Base-by-base conservation (phyloP, 1,140 invertebrate genomes). In the Brachionus angularis region DNA sequence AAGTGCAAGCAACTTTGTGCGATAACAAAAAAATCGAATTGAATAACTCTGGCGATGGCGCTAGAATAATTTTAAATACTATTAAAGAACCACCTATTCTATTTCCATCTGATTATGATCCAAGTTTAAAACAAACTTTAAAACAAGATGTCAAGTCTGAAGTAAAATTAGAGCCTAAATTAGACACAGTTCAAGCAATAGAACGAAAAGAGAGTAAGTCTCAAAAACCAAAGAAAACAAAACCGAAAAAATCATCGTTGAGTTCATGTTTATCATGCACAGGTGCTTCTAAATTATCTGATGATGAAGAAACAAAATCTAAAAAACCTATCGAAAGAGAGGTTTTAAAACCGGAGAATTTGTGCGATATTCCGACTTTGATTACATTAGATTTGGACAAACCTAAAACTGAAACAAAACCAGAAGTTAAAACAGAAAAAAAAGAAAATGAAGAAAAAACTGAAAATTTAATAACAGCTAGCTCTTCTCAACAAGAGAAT, bases 251-350 rank as follows among this genome's bases (percentile, higher is more conserved):
- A 31, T 67, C 62, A 31, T 47, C 42, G 8, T 33, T 67, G 14
- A 31, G 39, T 34, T 46, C 62, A 34, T 67, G 62, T 25, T 67
- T 46, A 21, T 34, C 62, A 23, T 67, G 62, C 62, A 33, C 62
- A 34, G 42, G 42, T 29, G 62, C 25, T 33, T 29, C 21, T 47
- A 67, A 67, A 67, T 67, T 50, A 50, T 46, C 42, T 34, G 42
- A 47, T 46, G 62, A 67, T 31, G 42, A 47, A 33, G 34, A 33
- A 34, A 67, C 31, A 47, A 31, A 44, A 50, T 42, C 42, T 47
- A 29, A 46, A 67, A 29, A 50, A 42, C 39, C 39, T 10, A 42
- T 42, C 10, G 39, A 42, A 42, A 42, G 10, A 42, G 39, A 42
- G 16, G 39, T 16, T 42, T 10, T 10, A 42, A 42, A 16, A 10